Percentiles rank a stretch among this genome's conserved stretches.
Evolutionary conservation across 2,888 invertebrate species (phyloP).

Genomic region (Cataglyphis altisquamis): DNA sequence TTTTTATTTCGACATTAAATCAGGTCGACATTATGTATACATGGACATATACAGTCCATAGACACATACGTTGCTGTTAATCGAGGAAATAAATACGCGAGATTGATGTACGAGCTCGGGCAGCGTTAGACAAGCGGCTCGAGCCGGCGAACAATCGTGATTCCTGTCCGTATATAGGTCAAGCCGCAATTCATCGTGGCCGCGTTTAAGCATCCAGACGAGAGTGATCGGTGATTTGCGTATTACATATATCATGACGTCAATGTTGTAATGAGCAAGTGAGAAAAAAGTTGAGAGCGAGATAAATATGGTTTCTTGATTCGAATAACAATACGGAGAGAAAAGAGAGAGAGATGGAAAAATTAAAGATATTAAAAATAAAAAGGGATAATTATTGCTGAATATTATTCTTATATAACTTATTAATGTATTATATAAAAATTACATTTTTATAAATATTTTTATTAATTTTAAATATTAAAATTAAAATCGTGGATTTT

Average conservation of each 20-base stretch:
- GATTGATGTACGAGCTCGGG: constrained; percentile 39
- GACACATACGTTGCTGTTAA: constrained; percentile 14
- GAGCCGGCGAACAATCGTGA: constrained; percentile 49
- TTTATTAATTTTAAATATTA: background rate
- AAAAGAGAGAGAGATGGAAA: background rate
- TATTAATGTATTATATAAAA: background rate
- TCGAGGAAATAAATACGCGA: constrained; percentile 48
- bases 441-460: background rate
- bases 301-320: background rate
- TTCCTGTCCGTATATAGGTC: constrained; percentile 62
- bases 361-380: background rate
- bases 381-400: background rate
- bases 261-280: background rate
- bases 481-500: background rate
- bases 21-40: constrained; percentile 12
- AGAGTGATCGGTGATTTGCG: constrained; percentile 44
- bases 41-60: background rate
- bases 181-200: constrained; percentile 53
- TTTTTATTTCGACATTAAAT: constrained; percentile 27
- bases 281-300: constrained; percentile 21
- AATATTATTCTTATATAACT: background rate
- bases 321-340: background rate
- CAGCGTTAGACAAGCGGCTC: constrained; percentile 35
- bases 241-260: constrained; percentile 24
- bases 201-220: constrained; percentile 37